Conservation (phyloP, 2,888 invertebrate genomes). For the Drosophila mimica region DNA sequence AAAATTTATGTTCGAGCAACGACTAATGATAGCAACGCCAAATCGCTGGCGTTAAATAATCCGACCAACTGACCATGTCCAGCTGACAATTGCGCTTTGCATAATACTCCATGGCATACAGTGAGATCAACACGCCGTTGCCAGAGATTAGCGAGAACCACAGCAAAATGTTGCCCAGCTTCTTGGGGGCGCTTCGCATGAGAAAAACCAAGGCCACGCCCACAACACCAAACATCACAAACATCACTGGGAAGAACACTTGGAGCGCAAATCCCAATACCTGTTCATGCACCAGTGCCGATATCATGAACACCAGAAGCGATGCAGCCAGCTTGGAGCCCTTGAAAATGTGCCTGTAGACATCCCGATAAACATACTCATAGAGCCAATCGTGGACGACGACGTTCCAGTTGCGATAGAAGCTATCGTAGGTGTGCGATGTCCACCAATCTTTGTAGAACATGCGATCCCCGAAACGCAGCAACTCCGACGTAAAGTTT, state of each 20-base stretch:
- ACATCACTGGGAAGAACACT: constrained; percentile 94
- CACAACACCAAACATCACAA: constrained; percentile 91
- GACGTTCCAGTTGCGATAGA: constrained; percentile 97
- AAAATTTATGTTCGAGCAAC: constrained; percentile 25
- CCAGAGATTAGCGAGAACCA: constrained; percentile 93
- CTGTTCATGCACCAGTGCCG: constrained; percentile 95
- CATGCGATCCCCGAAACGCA: constrained; percentile 94
- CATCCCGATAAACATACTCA: constrained; percentile 93
- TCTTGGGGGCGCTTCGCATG: constrained; percentile 85
- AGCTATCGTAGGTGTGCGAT: constrained; percentile 91
- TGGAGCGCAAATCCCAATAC: constrained; percentile 91
- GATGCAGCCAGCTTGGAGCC: constrained; percentile 86
- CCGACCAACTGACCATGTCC: constrained; percentile 63
- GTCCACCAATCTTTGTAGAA: constrained; percentile 98
- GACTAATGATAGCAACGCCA: constrained; percentile 84
- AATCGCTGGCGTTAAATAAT: constrained; percentile 85
- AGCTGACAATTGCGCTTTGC: constrained; percentile 79
- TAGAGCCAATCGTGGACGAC: constrained; percentile 98
- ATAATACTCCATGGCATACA: constrained; percentile 92
- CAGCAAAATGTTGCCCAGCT: constrained; percentile 91
- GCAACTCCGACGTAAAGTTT: constrained; percentile 95
- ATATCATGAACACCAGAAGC: constrained; percentile 90
- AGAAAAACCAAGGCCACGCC: constrained; percentile 87
- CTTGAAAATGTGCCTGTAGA: constrained; percentile 85
- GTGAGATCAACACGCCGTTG: constrained; percentile 87